Percentiles rank a stretch among this genome's conserved stretches.
phyloP scores from a whole-genome alignment of 2,113 vertebrate genomes.

The Triplophysa tibetana region DNA sequence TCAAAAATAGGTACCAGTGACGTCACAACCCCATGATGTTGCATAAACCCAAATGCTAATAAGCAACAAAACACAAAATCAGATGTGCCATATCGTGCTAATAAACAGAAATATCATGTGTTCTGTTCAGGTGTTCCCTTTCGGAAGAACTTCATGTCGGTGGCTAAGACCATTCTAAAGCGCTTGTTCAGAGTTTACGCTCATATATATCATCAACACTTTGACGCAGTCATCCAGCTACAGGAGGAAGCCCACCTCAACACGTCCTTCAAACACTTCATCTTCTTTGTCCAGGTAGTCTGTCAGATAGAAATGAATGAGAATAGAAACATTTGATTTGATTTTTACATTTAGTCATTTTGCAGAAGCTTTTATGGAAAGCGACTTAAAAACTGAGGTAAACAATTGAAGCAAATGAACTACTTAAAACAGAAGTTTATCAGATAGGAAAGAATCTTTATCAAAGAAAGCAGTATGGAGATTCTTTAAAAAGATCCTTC shows the following conservation, averaged over 20 bases:
- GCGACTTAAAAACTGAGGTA: no score
- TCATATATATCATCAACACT: constrained; percentile 98
- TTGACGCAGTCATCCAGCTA: constrained; percentile 93
- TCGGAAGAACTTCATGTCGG: constrained; percentile 94
- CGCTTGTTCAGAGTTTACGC: constrained; percentile 96
- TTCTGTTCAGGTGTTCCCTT: constrained; percentile 84
- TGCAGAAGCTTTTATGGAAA: no score
- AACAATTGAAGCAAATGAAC: no score
- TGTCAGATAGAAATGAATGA: background rate
- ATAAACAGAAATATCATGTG: no score
- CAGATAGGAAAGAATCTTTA: no score
- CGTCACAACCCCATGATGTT: background rate
- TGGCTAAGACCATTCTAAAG: constrained; percentile 96
- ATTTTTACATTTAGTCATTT: no score
- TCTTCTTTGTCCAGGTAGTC: constrained; percentile 93
- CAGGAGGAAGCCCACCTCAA: constrained; percentile 97
- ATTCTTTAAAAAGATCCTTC: no score
- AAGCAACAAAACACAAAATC: background rate
- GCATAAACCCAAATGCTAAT: background rate
- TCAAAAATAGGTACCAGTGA: constrained; percentile 86
- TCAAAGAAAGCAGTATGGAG: no score
- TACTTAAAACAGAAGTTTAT: no score
- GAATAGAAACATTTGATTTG: no score
- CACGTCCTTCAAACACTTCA: constrained; percentile 99
- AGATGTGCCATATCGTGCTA: no score